These are phyloP conservation scores for Brachionus manjavacas DNA, from an alignment of 1,140 invertebrate species.

Conservation along the genomic window DNA sequence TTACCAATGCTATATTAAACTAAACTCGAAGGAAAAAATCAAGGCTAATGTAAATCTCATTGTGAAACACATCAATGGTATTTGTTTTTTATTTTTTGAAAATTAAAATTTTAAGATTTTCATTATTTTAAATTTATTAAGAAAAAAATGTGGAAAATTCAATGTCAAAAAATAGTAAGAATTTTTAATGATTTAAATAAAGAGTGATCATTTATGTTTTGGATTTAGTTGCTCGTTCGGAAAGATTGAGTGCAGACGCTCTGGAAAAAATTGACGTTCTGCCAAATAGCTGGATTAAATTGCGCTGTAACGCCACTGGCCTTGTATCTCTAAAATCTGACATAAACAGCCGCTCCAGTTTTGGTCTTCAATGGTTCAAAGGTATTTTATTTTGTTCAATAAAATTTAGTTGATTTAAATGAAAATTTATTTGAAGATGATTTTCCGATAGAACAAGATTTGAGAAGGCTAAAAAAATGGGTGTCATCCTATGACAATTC, in stretches of 20 bases:
- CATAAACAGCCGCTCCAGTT: background rate
- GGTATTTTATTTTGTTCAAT: background rate
- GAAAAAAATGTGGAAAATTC: background rate
- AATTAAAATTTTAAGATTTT: background rate
- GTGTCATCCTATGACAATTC: slow-evolving; percentile 35
- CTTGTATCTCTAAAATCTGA: background rate
- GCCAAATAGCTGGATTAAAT: slow-evolving; percentile 31
- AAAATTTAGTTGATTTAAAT: background rate
- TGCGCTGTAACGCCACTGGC: slow-evolving; percentile 17
- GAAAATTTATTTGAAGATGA: background rate
- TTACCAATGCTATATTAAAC: slow-evolving; percentile 30
- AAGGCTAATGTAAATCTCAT: slow-evolving; percentile 2
- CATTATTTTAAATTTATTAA: background rate
- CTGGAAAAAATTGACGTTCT: slow-evolving; percentile 20
- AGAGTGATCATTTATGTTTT: background rate
- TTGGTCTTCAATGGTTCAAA: slow-evolving; percentile 28
- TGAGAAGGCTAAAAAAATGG: slow-evolving; percentile 40
- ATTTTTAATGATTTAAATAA: background rate
- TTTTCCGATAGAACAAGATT: background rate
- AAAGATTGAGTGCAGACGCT: background rate
- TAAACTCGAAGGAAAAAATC: background rate
- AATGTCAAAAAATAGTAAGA: background rate
- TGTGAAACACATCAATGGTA: slow-evolving; percentile 10
- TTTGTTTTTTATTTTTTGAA: background rate
- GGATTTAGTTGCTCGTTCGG: background rate